These are phyloP conservation scores for Lampropteryx suffumata DNA, from an alignment of 2,888 invertebrate genomes.

Conservation along the genomic window DNA sequence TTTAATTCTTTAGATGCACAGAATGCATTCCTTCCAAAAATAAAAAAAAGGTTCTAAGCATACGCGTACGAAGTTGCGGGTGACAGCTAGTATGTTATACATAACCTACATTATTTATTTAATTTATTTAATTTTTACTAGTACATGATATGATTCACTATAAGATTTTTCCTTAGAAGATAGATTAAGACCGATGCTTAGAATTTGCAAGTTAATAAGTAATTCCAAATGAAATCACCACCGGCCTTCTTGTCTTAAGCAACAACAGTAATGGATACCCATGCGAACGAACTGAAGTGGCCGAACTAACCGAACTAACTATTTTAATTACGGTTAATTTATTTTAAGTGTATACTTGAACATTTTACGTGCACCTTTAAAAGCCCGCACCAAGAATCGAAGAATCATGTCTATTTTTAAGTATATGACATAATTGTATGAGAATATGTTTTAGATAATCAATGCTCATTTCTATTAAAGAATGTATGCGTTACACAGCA, in stretches of 20 bases:
- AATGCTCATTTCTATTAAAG: slow-evolving; percentile 8
- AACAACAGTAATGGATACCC: slow-evolving; percentile 43
- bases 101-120: no score
- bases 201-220: not conserved
- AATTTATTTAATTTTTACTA: no score
- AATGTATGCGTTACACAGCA: slow-evolving; percentile 3
- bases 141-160: no score
- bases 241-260: slow-evolving; percentile 36
- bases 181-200: no score
- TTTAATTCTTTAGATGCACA: no score
- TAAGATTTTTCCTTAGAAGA: no score
- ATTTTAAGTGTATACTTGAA: slow-evolving; percentile 54
- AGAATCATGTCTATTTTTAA: slow-evolving; percentile 56
- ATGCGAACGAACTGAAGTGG: slow-evolving; percentile 54
- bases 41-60: no score
- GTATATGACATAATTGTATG: slow-evolving; percentile 53
- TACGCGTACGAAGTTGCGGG: no score
- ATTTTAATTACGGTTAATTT: slow-evolving; percentile 60
- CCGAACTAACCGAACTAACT: slow-evolving; percentile 44
- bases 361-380: slow-evolving; percentile 49
- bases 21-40: no score
- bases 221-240: not conserved
- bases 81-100: no score
- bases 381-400: slow-evolving; percentile 39
- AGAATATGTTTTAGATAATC: slow-evolving; percentile 11